Percentiles rank a stretch among this genome's conserved stretches.
Evolutionary conservation across 2,113 vertebrate species (phyloP).

Genomic region (Lagopus muta): DNA sequence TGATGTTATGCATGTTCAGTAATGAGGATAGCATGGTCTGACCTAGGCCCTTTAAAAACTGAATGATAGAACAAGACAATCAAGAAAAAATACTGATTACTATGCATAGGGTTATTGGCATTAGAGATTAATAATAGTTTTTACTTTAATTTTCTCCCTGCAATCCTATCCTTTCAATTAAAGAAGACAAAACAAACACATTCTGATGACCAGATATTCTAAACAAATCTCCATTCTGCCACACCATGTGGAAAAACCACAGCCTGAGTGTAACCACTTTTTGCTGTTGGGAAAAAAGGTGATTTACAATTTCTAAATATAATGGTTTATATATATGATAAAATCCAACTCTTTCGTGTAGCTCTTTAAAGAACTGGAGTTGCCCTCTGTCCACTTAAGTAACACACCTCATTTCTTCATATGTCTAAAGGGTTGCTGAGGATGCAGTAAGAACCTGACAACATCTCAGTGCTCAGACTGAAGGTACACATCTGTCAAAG

Average conservation of each 20-base stretch:
- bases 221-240: conserved; percentile 43
- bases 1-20: conserved; percentile 66
- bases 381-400: not conserved
- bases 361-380: not conserved
- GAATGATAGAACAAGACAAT: conserved; percentile 17
- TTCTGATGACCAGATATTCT: conserved; percentile 17
- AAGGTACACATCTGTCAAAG: not conserved
- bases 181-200: conserved; percentile 13
- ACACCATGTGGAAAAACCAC: conserved; percentile 57
- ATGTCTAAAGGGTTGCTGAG: not conserved
- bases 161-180: not conserved
- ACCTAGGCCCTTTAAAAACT: conserved; percentile 18
- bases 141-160: not conserved
- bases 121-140: not conserved
- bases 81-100: conserved; percentile 18
- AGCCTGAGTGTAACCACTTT: not conserved
- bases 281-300: not conserved
- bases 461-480: accelerated
- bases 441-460: not conserved
- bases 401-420: not conserved
- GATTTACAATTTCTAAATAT: not conserved
- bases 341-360: not conserved
- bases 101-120: not conserved
- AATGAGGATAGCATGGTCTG: conserved; percentile 37
- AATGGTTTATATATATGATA: not conserved